Evolutionary conservation across 2,888 invertebrate species (phyloP), one percentile per base, ranked within the genome.

Genomic region (Thymelicus lineola): DNA sequence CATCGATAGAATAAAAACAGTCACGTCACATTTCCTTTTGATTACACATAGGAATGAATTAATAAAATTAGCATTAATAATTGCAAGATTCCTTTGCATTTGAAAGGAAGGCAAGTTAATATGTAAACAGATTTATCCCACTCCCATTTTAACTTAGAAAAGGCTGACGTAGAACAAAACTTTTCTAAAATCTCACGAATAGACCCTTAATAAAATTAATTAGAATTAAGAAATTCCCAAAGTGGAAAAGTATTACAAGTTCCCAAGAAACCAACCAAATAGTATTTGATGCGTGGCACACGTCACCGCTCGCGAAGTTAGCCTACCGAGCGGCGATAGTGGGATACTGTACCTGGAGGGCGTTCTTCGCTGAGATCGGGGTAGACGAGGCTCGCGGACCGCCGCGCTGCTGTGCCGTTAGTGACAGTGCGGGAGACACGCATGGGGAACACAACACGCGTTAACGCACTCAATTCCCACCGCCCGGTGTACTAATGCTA

Each of bases 261-360:
- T 46, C 20, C 57, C 17, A 1, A 58, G 42, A 12, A 6, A 28
- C 28, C 55, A 6, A 28, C 28, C 55, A 45, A 45, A 45, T 28
- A 84, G 82, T 62, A 81, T 78, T 75, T 76, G 76, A 76, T 81
- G 83, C 87, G 85, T 55, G 77, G 76, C 72, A 69, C 66, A 69
- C 70, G 74, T 71, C 69, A 71, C 70, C 57, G 68, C 69, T 63
- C 74, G 75, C 59, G 50, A 59, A 42, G 59, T 42, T 45, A 50
- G 81, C 82, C 83, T 94, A 94, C 89, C 94, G 91, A 82, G 91
- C 91, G 75, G 90, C 92, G 82, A 92, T 90, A 72, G 90, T 89
- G 76, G 91, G 83, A 85, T 94, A 95, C 86, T 90, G 95, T 95
- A 95, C 95, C 95, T 95, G 95, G 71, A 95, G 91, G 74, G 95